These are phyloP conservation scores for Melanerpes formicivorus DNA, from an alignment of 2,113 vertebrate genomes.

Conservation along the genomic window DNA sequence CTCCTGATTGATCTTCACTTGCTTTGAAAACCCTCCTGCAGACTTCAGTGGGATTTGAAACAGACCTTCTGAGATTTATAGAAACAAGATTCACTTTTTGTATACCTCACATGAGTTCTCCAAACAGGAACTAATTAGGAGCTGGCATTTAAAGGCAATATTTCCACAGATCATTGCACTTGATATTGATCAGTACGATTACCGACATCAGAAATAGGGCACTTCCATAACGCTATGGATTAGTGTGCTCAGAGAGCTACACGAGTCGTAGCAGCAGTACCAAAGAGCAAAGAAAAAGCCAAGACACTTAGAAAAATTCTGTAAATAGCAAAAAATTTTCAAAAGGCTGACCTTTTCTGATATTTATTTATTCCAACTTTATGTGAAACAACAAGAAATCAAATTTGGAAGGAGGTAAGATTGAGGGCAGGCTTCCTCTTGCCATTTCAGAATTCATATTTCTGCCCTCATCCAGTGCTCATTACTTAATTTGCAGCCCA, in stretches of 20 bases:
- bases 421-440: not conserved
- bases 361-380: not conserved
- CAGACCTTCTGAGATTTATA: not conserved
- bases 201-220: not conserved
- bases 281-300: not conserved
- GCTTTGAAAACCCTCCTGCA: not conserved
- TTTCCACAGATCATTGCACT: not conserved
- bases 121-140: constrained; percentile 1
- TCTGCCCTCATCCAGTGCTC: not conserved
- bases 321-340: not conserved
- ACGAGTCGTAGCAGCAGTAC: not conserved
- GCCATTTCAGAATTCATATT: not conserved
- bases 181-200: not conserved
- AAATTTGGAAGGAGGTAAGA: not conserved
- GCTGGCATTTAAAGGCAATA: constrained; percentile 11
- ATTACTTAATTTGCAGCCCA: not conserved
- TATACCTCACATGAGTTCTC: not conserved
- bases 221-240: not conserved
- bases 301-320: not conserved
- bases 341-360: not conserved
- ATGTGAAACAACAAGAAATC: not conserved
- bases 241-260: not conserved
- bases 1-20: not conserved
- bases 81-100: not conserved
- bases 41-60: not conserved